Evolutionary conservation across 2,888 invertebrate species (phyloP), one percentile per base, ranked within the genome.

Genomic region (Tricholauxania praeusta): DNA sequence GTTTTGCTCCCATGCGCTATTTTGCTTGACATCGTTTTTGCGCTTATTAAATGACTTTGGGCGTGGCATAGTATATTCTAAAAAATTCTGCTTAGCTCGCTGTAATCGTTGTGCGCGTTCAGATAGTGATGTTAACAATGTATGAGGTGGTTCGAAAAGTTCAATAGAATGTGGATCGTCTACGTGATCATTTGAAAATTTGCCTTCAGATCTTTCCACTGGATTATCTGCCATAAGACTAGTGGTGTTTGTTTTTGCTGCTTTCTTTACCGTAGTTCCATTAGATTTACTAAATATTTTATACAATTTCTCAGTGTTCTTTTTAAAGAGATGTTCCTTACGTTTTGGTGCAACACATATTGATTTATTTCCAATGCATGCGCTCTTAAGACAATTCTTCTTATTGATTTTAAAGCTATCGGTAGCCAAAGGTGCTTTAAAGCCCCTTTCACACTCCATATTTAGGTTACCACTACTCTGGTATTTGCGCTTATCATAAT

Each of bases 11-110:
- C 79, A 79, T 48, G 75, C 78, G 49, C 80, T 78, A 12, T 72
- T 73, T 53, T 65, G 76, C 71, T 57, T 67, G 52, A 67, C 52
- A 17, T 77, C 77, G 65, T 78, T 80, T 77, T 52, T 82, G 55
- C 74, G 79, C 72, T 77, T 82, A 12, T 62, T n/a, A 12, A 32
- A 12, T 19, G 62, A 15, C 8, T 76, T 73, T 17, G 71, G 51
- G 10, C 88, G 85, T 1, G 60, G 72, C 5, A 72, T 52, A 15
- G 75, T 74, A 1, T 89, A 89, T 1, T 90, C 88, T 14, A 94
- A 82, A 79, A 94, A 94, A 77, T 91, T 91, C 79, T 94, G 93
- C 80, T 93, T 92, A 0, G 94, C 94, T 73, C 89, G 91, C 77
- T 91, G 89, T 12, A 94, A 86, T 76, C 90, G 91, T n/a, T 89